Evolutionary conservation across 2,888 invertebrate genomes (phyloP), one percentile per base, ranked within the genome.

Genomic region (Tanytarsus gracilentus): DNA sequence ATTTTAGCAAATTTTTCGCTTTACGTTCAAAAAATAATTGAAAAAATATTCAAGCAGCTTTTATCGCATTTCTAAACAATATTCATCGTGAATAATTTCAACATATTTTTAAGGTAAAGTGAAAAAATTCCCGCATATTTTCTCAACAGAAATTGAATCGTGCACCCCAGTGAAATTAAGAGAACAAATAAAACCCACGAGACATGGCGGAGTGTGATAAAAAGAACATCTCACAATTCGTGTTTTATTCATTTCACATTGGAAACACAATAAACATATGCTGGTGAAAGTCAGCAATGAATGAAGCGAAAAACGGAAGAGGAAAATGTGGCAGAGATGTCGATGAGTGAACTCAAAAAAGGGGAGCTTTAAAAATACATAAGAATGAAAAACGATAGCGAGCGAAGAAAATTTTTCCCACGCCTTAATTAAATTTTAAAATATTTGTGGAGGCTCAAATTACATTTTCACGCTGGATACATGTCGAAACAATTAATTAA

Each of bases 241-340:
- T 44, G 23, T 44, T 44, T 44, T 44, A 44, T 44, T 44, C 23
- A 44, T 44, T 44, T 18, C 44, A 44, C 44, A 44, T 44, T 23
- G 18, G 44, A 23, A n/a, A 23, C 44, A 44, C 23, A 18, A 14
- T 49, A 23, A 56, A 40, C 55, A 56, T 56, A 21, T 56, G 55
- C 27, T 56, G 27, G 27, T 5, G 40, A 7, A 27, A 56, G 55
- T 56, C 55, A 56, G 55, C 40, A 39, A 39, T 56, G 55, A 56
- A 53, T 53, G 16, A 36, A n/a, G 36, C 36, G 36, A 7, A 36
- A 14, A 36, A 16, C 11, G 33, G 11, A 7, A 9, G 14, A 33
- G 1, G 33, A 11, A 8, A 33, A 2, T 11, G 30, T 16, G 1
- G n/a, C 7, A 7, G 7, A n/a, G n/a, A n/a, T n/a, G n/a, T n/a